Evolutionary conservation across 1,140 invertebrate genomes (phyloP), one percentile per base, ranked within the genome.

Genomic region (Trachelipus rathkii): DNA sequence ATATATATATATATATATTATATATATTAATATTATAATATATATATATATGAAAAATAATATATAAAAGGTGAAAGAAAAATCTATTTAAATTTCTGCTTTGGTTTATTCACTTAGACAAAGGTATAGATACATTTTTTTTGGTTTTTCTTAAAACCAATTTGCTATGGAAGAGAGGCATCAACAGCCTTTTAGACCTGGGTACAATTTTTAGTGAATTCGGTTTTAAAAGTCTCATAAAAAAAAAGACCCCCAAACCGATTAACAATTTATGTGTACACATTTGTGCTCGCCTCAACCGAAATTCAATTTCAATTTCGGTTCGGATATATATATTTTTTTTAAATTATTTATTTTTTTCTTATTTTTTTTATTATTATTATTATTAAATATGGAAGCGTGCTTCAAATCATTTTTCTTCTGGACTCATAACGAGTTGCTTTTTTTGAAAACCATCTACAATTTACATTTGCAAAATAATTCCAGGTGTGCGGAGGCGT

Each of bases 71-170:
- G n/a, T 33, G 19, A 60, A 60, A 60, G 2, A 60, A 60, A 60
- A 60, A 60, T 60, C 11, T 13, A 3, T 3, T 60, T 60, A 60
- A 60, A 60, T 78, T 72, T 79, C 75, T 79, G 78, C 78, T 79
- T 79, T 79, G 78, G 78, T 79, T 76, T 79, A 79, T 79, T 79
- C 75, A 79, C 78, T 79, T 79, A 45, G 78, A 79, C 78, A 79
- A 79, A 75, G 78, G 76, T 79, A 79, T 79, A 79, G 75, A 23
- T 79, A 79, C 78, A 79, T 68, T 78, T 79, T 72, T 79, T 75
- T 79, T n/a, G n/a, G n/a, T n/a, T n/a, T n/a, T n/a, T n/a, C n/a
- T n/a, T n/a, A n/a, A 79, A 79, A 75, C 76, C 72, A 79, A 77
- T 76, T 79, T 79, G 78, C 78, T 76, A 76, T 76, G 76, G 72